Base-by-base conservation (phyloP, 2,113 vertebrate genomes). In the Thalassoma bifasciatum region DNA sequence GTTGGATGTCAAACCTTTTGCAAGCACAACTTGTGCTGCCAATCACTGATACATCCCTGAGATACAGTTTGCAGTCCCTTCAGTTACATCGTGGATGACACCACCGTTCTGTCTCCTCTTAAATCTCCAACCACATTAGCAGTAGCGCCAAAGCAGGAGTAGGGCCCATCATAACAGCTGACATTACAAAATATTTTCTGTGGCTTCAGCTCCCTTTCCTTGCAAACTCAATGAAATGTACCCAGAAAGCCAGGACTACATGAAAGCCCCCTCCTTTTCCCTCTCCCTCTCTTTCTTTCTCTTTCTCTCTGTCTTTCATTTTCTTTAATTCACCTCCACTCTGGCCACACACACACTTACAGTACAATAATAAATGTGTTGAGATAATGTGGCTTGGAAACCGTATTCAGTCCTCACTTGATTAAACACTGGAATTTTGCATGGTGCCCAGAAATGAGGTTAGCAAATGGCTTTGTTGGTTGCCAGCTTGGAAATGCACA, bases 341-440 rank as follows among this genome's bases (percentile, higher is more conserved):
- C 77, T 92, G 92, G 83, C 93, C 92, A 93, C 92, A 94, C 92
- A 94, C 91, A 89, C 80, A 86, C 90, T 91, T 91, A 92, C 84
- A 92, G 92, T 93, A 93, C 81, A 91, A 93, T 93, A 93, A 94
- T 93, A 94, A 93, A 92, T 91, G 91, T 94, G 94, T 92, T 93
- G 92, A 92, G 93, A 94, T 93, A 93, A 94, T 94, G 92, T 92
- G 93, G 92, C 92, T 92, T 93, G 91, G 92, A 93, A 93, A 92
- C 88, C 75, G 83, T 92, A 90, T 90, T 92, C 90, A 88, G 88
- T 87, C 85, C 79, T 93, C 90, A 92, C 86, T 94, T 94, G 93
- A 94, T 95, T 95, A 93, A 94, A 94, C 93, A 90, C 84, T 93
- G 93, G 93, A 93, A 93, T 95, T 92, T 92, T 94, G 92, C 91